A percentile compares a stretch with the other conserved stretches of the same genome.
Evolutionary conservation across 2,113 vertebrate species (phyloP).

Genomic region (Ceyx cyanopectus): DNA sequence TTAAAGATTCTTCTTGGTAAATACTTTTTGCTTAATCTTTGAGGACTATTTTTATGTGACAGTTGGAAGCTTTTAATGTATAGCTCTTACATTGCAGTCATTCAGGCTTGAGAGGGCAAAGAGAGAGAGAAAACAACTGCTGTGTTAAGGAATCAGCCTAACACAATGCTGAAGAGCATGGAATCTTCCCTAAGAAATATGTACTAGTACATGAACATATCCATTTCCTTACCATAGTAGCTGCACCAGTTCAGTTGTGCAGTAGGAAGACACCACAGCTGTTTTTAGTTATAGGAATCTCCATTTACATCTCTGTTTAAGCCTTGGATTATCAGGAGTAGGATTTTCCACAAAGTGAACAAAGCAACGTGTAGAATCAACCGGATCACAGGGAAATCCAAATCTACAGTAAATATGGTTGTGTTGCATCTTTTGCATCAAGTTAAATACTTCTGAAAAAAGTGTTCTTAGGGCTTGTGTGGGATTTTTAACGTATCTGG

Average conservation of each 20-base stretch:
- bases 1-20: background rate
- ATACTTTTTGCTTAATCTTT: background rate
- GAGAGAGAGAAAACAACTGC: background rate
- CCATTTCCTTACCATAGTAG: background rate
- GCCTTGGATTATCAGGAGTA: background rate
- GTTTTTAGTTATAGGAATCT: background rate
- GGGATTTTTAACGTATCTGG: background rate
- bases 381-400: rapidly evolving
- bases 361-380: background rate
- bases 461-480: background rate
- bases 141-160: background rate
- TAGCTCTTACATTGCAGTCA: background rate
- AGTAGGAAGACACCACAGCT: background rate
- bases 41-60: background rate
- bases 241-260: background rate
- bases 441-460: background rate
- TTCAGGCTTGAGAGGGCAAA: background rate
- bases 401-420: background rate
- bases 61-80: background rate
- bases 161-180: background rate
- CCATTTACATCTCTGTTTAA: background rate
- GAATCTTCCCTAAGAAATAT: background rate
- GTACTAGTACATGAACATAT: background rate
- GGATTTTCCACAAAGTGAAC: background rate
- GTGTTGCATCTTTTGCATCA: background rate